Evolutionary conservation across 2,797 vertebrate species (phyloP), one percentile per base, ranked within the genome.

Genomic region (Gymnothorax javanicus): DNA sequence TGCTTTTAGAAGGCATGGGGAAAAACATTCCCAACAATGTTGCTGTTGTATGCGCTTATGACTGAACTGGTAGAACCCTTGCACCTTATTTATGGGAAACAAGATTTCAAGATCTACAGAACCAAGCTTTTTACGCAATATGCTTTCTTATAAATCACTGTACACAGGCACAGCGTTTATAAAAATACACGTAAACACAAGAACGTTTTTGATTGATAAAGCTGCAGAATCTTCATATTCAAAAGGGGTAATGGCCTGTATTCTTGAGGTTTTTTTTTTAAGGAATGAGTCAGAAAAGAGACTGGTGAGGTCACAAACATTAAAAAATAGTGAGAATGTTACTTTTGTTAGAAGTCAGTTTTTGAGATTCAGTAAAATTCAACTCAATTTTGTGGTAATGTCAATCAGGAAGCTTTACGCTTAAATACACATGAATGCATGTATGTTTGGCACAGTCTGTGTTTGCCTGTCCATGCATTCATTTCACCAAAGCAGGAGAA

Each of bases 241-340:
- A 67, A 87, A 87, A 84, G 62, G 77, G 56, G 57, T 57, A 84
- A 86, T 86, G 88, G 89, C 86, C 33, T 87, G 85, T 84, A 17
- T 27, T 86, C 89, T 84, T 82, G 73, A 89, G 87, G 82, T 90
- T 90, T 89, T 90, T 89, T 89, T 91, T 87, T 90, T 92, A 92
- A 86, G 84, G 64, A 86, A 60, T 90, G 91, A 93, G 90, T 93
- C 89, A 92, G 85, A 90, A 75, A 82, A 86, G 86, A 92, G 89
- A 89, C 60, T 86, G 71, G 56, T 77, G 83, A 90, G 20, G 20
- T 17, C 75, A 77, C 58, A 90, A 88, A 57, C 60, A 62, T 20
- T 64, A 64, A 17, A 64, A 43, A 9, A 17, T 62, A 50, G 60
- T 20, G 60, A 43, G 50, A 56, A 81, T 54, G 17, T 79, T 79